Evolutionary conservation across 2,797 vertebrate species (phyloP).

Genomic region (Gephyroberyx darwinii): DNA sequence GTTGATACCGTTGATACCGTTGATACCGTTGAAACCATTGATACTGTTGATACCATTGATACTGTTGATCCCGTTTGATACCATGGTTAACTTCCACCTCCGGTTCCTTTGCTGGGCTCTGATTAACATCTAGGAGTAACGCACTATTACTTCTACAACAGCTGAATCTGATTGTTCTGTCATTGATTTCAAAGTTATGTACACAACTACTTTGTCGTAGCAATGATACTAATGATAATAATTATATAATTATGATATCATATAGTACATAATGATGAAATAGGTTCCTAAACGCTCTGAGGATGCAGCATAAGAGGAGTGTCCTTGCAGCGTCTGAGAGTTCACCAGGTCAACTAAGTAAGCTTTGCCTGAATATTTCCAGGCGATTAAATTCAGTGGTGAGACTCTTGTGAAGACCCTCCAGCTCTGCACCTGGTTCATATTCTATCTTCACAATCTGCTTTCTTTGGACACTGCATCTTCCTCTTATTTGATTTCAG

Average conservation of each 20-base stretch:
- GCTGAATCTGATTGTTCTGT: constrained; percentile 13
- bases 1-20: too few species aligned
- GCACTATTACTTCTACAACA: constrained; percentile 29
- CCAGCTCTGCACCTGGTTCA: constrained; percentile 79
- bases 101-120: constrained; percentile 6
- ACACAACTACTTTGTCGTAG: constrained; percentile 24
- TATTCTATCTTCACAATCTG: constrained; percentile 73
- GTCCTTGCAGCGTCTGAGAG: constrained; percentile 37
- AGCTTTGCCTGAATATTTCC: constrained; percentile 66
- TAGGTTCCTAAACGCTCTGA: constrained; percentile 24
- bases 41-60: too few species aligned
- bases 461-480: constrained; percentile 78
- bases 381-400: constrained; percentile 67
- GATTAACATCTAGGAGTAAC: constrained; percentile 29
- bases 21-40: too few species aligned
- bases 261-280: constrained; percentile 33
- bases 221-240: not conserved
- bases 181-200: constrained; percentile 45
- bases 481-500: constrained; percentile 76
- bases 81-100: constrained; percentile 31
- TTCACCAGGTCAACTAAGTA: constrained; percentile 55
- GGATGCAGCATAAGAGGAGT: constrained; percentile 15
- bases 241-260: constrained; percentile 34
- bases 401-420: constrained; percentile 76
- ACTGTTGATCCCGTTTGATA: too few species aligned